Base-by-base conservation (phyloP, 1,140 invertebrate species). In the Scylla paramamosain region DNA sequence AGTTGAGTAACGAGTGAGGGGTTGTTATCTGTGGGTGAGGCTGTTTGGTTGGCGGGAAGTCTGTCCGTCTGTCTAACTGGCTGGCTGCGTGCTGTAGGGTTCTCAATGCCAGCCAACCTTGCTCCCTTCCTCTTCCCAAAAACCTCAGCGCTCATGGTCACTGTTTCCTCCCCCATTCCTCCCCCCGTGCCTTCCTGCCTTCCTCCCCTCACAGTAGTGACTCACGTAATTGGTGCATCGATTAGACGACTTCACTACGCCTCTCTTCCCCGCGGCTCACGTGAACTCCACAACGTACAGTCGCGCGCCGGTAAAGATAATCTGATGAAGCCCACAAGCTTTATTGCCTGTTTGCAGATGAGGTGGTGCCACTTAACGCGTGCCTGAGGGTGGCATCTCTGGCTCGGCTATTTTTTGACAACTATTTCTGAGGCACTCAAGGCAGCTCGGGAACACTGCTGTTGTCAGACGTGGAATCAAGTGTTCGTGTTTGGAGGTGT, bases 181-280 rank as follows among this genome's bases (percentile, higher is more conserved):
- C 52, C 52, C 67, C n/a, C 67, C 67, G 12, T n/a, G 4, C 67
- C 67, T 77, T 20, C 8, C 67, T 77, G 10, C 67, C n/a, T 77
- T 77, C 67, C 67, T 77, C 67, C 67, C 67, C 67, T 20, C 67
- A n/a, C 25, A 77, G 67, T 77, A 77, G 67, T 77, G 67, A 77
- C 67, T 77, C 67, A 77, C 67, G 67, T 77, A 77, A 77, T 77
- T 77, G 67, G 20, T 77, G 67, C 67, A 77, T 77, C 67, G 67
- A 77, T 77, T 77, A 77, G 25, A 67, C 59, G 20, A 20, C 67
- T 77, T 77, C 67, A 25, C 67, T 77, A 77, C 67, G 20, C 67
- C n/a, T 77, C 67, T 20, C 1, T n/a, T 77, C 67, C n/a, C 67
- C 25, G 67, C 8, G 4, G 67, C 20, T 77, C 67, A 77, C 67